A percentile compares a stretch with the other conserved stretches of the same genome.
Evolutionary conservation across 1,140 invertebrate species (phyloP).

Genomic region (Phymastichus coffea): DNA sequence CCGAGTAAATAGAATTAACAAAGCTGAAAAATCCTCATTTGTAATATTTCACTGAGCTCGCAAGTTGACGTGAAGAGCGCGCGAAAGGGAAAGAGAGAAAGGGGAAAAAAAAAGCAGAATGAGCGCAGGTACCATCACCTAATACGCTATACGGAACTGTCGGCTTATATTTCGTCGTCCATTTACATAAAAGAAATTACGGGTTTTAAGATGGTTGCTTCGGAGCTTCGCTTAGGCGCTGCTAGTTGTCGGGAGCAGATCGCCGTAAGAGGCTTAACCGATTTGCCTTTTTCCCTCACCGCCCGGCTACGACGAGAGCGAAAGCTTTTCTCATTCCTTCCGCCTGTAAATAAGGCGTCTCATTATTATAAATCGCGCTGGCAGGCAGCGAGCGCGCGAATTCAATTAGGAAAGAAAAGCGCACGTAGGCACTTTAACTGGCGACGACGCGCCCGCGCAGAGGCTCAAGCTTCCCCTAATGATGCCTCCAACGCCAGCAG

Average conservation of each 20-base stretch:
- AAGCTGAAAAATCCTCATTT: no score
- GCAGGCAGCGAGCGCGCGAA: conserved; percentile 35
- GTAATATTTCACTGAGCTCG: no score
- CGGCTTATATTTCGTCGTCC: background rate
- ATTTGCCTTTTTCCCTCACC: conserved; percentile 40
- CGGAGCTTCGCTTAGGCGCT: background rate
- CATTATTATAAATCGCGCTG: conserved; percentile 43
- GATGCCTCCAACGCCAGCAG: no score
- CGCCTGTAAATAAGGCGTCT: conserved; percentile 42
- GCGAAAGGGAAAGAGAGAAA: background rate
- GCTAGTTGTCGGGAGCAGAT: conserved; percentile 16
- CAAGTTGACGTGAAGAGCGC: background rate
- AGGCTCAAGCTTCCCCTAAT: no score
- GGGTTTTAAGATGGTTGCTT: background rate
- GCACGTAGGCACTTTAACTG: conserved; percentile 12
- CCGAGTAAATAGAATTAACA: no score
- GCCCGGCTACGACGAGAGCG: conserved; percentile 11
- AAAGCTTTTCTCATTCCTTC: conserved; percentile 39
- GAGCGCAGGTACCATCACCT: background rate
- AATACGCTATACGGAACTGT: background rate
- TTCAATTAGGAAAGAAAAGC: conserved; percentile 36
- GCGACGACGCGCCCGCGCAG: background rate
- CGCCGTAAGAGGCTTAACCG: conserved; percentile 43
- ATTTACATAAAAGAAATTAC: conserved; percentile 28
- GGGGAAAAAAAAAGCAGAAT: background rate